Conservation (phyloP, 2,113 vertebrate species). For the Glaucidium brasilianum region DNA sequence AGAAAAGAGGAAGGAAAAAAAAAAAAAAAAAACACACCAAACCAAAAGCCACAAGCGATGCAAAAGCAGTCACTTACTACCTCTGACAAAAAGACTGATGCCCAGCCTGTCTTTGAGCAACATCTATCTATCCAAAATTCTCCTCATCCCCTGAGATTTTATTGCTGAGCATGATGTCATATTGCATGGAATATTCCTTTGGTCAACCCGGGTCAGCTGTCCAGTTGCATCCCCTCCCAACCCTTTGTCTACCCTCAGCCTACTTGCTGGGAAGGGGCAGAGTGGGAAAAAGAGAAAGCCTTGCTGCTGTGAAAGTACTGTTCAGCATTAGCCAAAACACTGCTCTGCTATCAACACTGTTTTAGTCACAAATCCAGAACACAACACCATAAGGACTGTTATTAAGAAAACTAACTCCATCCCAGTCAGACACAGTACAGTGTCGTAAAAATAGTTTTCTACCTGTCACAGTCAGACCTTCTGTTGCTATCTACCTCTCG, state of each 20-base stretch:
- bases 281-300: background rate
- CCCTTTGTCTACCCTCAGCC: background rate
- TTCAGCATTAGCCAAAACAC: background rate
- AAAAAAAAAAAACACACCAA: background rate
- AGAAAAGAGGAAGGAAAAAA: background rate
- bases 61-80: background rate
- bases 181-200: background rate
- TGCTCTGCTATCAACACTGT: background rate
- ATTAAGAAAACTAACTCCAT: background rate
- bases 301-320: background rate
- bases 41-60: background rate
- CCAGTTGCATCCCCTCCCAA: background rate
- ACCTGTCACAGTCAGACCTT: background rate
- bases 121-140: background rate
- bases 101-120: background rate
- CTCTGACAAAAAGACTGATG: background rate
- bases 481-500: background rate
- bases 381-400: background rate
- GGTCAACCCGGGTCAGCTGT: background rate
- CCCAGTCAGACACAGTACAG: background rate
- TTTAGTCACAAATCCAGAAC: background rate
- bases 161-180: background rate
- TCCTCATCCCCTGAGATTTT: background rate
- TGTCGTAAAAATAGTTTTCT: background rate
- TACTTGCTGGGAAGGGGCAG: background rate